Conservation (phyloP, 1,140 invertebrate genomes). For the Mercenaria mercenaria region DNA sequence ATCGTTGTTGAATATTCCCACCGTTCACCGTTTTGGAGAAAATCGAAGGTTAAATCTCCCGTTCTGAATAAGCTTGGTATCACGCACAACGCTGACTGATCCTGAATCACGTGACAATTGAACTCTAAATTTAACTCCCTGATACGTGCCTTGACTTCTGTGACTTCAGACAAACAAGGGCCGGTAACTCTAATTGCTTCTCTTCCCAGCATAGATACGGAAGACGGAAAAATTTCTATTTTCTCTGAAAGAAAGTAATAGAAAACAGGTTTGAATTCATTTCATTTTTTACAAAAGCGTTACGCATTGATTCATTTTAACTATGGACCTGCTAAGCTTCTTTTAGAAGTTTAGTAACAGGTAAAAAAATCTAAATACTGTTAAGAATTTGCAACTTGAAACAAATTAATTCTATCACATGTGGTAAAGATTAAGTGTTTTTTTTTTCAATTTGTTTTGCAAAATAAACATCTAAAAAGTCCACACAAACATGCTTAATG, state of each 20-base stretch:
- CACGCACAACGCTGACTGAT: constrained; percentile 17
- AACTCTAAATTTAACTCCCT: constrained; percentile 13
- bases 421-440: too few relatives aligned
- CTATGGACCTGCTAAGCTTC: too few relatives aligned
- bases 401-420: too few relatives aligned
- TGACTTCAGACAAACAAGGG: neutral
- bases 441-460: too few relatives aligned
- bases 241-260: constrained; percentile 5
- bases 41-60: constrained; percentile 35
- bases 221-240: constrained; percentile 23
- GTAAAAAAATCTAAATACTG: too few relatives aligned
- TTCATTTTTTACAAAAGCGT: too few relatives aligned
- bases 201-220: constrained; percentile 49
- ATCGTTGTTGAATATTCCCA: constrained; percentile 13
- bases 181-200: constrained; percentile 1
- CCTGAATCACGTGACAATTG: constrained; percentile 7
- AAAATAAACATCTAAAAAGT: too few relatives aligned
- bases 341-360: too few relatives aligned
- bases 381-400: too few relatives aligned
- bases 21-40: neutral
- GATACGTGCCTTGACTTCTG: neutral
- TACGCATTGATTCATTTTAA: too few relatives aligned
- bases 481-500: too few relatives aligned
- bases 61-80: constrained; percentile 54
- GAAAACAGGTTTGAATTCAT: neutral